Conservation (phyloP, 2,797 vertebrate species). For the Mareca penelope region DNA sequence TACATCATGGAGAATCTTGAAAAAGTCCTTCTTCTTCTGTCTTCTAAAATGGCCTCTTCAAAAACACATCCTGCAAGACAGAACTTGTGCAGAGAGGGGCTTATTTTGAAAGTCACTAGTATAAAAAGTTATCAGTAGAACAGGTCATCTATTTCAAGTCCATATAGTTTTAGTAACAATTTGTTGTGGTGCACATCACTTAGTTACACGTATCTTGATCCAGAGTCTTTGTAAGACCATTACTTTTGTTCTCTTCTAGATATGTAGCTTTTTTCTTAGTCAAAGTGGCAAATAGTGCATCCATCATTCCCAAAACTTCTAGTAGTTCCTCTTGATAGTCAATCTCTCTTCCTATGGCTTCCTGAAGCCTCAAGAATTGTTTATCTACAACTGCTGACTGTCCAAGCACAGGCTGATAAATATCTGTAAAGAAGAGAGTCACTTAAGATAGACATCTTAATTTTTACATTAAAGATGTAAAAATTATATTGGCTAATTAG, state of each 20-base stretch:
- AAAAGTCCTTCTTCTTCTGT: not conserved
- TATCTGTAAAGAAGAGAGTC: slow-evolving; percentile 78
- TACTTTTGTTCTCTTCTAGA: slow-evolving; percentile 56
- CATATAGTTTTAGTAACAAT: not conserved
- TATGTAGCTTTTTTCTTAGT: slow-evolving; percentile 78
- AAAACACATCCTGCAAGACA: not conserved
- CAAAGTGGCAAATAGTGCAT: slow-evolving; percentile 91
- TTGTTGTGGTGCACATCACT: not conserved
- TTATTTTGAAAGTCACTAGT: not conserved
- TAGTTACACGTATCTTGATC: not conserved
- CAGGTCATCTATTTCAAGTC: not conserved
- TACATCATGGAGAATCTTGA: slow-evolving; percentile 12
- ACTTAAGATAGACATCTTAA: not conserved
- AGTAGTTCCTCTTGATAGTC: slow-evolving; percentile 91
- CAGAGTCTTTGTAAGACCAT: slow-evolving; percentile 70
- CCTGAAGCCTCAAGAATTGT: slow-evolving; percentile 88
- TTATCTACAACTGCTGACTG: slow-evolving; percentile 89
- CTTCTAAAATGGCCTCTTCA: slow-evolving; percentile 5
- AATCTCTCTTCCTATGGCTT: slow-evolving; percentile 88
- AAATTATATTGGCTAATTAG: not conserved
- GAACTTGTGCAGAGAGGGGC: not conserved
- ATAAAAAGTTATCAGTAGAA: not conserved
- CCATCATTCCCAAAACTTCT: slow-evolving; percentile 96
- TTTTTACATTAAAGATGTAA: not conserved
- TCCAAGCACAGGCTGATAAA: slow-evolving; percentile 88